Percentiles rank a stretch among this genome's conserved stretches.
Evolutionary conservation across 1,140 invertebrate genomes (phyloP).

Genomic region (Antheraea mylitta): DNA sequence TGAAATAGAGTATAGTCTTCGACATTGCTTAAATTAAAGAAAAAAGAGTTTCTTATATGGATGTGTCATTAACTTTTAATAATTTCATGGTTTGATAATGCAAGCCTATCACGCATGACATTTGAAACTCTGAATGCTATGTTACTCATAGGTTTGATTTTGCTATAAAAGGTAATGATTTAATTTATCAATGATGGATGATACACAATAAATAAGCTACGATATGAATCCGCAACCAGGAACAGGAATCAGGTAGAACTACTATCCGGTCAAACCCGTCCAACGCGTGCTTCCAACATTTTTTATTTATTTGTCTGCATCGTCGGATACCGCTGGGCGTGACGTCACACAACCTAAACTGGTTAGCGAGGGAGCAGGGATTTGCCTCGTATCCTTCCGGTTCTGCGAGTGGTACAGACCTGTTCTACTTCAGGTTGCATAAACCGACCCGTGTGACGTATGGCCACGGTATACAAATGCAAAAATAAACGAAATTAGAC

Average conservation of each 20-base stretch:
- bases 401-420: constrained; percentile 73
- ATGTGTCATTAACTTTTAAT: not conserved
- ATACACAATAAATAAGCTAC: constrained; percentile 42
- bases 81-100: not conserved
- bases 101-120: not conserved
- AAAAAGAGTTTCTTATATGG: constrained; percentile 10
- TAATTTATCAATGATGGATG: constrained; percentile 16
- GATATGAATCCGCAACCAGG: constrained; percentile 65
- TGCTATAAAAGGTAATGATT: not conserved
- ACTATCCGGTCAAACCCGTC: constrained; percentile 78
- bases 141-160: not conserved
- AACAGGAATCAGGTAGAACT: constrained; percentile 78
- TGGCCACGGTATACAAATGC: constrained; percentile 16
- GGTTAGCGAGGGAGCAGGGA: constrained; percentile 77
- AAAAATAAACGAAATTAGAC: not conserved
- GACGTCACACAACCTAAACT: constrained; percentile 78
- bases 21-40: constrained; percentile 10
- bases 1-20: not conserved
- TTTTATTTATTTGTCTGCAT: constrained; percentile 78
- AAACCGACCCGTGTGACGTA: constrained; percentile 61
- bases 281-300: constrained; percentile 77
- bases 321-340: constrained; percentile 75
- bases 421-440: constrained; percentile 74
- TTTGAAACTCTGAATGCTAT: not conserved
- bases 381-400: constrained; percentile 78